phyloP scores from a whole-genome alignment of 2,888 invertebrate species.

The Microplitis manilae region DNA sequence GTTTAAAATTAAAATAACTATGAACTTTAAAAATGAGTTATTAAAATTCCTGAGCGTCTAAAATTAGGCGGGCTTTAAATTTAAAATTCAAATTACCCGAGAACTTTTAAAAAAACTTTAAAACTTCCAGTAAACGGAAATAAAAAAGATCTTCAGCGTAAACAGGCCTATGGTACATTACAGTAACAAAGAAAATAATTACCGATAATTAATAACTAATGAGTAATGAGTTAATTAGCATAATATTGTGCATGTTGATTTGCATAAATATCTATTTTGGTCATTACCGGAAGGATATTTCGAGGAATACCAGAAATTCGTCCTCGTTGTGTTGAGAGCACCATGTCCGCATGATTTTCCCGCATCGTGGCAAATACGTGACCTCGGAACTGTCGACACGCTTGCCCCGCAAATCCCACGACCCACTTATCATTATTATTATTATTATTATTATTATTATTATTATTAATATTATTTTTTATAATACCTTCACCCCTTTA shows the following conservation, averaged over 20 bases:
- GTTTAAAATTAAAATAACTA: too few relatives aligned
- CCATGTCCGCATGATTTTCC: constrained; percentile 38
- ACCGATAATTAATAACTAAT: too few relatives aligned
- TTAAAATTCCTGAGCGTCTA: constrained; percentile 21
- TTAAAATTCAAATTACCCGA: too few relatives aligned
- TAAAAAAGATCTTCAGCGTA: too few relatives aligned
- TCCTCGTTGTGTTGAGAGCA: neutral
- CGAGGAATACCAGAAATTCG: neutral
- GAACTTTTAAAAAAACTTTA: too few relatives aligned
- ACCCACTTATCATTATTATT: constrained; percentile 47
- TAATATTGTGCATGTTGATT: constrained; percentile 30
- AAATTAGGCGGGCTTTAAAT: constrained; percentile 25
- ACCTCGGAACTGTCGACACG: constrained; percentile 48
- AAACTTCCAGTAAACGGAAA: too few relatives aligned
- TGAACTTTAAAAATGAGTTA: neutral
- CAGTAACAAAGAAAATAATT: too few relatives aligned
- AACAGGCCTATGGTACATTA: too few relatives aligned
- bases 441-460: constrained; percentile 26
- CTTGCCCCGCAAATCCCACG: constrained; percentile 40
- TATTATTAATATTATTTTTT: constrained; percentile 22
- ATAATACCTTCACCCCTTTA: neutral
- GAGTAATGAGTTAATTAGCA: neutral
- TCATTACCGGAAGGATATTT: constrained; percentile 27
- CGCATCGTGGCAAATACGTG: constrained; percentile 45
- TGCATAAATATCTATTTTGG: constrained; percentile 37